Base-by-base conservation (phyloP, 2,797 vertebrate genomes). In the Cirrhinus molitorella region DNA sequence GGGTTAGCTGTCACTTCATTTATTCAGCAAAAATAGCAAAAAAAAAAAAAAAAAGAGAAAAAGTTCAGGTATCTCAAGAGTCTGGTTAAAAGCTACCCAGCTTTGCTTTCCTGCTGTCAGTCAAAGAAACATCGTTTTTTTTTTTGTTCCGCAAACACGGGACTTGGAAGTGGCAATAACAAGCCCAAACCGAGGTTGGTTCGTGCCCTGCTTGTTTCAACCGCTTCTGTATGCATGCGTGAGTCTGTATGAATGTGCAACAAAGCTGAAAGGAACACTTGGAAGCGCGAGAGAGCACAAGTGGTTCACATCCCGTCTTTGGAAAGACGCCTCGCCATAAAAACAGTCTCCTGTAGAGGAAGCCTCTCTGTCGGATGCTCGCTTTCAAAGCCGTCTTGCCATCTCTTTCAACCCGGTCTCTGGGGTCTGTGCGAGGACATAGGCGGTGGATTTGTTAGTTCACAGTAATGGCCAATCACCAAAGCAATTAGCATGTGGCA, bases 391-490 rank as follows among this genome's bases (percentile, higher is more conserved):
- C 53, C 28, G 11, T 53, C 61, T 59, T 68, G 53, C 40, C 34
- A 75, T 74, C 31, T 80, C 28, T 45, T 76, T 81, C 49, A 67
- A 51, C 53, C 47, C n/a, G 0, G 71, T 88, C 67, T 79, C 73
- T 4, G 67, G 83, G 79, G 79, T 34, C 53, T 83, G 80, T 68
- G 49, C 37, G 81, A 87, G 83, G 81, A 65, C 73, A 63, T 74
- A 70, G 53, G 57, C 85, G 70, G 78, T 88, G 83, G 81, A 88
- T 88, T 88, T 89, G 80, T 88, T 88, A 87, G 88, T 88, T 80
- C 82, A 86, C 79, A 61, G 80, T 84, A 87, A 87, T 81, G 76
- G 86, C 86, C 88, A 88, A 88, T 90, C 86, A 89, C 84, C 83
- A 85, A 87, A 83, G 87, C 87, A 86, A 89, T 90, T 90, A 89